phyloP scores from a whole-genome alignment of 2,113 vertebrate species.

The Caranx ignobilis region DNA sequence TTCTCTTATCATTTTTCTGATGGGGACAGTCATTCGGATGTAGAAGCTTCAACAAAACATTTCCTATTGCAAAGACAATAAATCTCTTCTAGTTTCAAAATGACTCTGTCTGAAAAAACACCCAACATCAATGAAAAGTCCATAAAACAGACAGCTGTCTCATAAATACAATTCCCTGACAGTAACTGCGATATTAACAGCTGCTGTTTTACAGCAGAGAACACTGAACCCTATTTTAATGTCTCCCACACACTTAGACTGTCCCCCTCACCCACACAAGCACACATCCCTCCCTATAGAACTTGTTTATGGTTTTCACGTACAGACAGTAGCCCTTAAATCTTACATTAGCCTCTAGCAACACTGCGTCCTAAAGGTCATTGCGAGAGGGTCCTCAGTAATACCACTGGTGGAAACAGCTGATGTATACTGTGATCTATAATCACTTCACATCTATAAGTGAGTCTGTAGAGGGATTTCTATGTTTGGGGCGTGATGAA shows the following conservation, averaged over 20 bases:
- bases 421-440: constrained; percentile 45
- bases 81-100: constrained; percentile 21
- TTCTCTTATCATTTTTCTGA: neutral
- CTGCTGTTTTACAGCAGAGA: neutral
- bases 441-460: constrained; percentile 47
- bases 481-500: neutral
- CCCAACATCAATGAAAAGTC: constrained; percentile 4
- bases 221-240: neutral
- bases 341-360: neutral
- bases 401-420: constrained; percentile 31
- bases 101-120: neutral
- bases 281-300: constrained; percentile 14
- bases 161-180: neutral
- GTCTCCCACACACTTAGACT: neutral
- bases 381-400: neutral
- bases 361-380: constrained; percentile 49
- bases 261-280: neutral
- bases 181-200: constrained; percentile 23
- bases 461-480: constrained; percentile 21
- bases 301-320: constrained; percentile 42
- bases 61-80: constrained; percentile 9
- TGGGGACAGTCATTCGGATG: neutral
- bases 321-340: constrained; percentile 19
- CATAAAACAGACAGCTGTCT: constrained; percentile 1
- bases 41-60: neutral